A percentile compares a stretch with the other conserved stretches of the same genome.
phyloP scores from a whole-genome alignment of 2,113 vertebrate genomes.

The Desmodus rotundus region DNA sequence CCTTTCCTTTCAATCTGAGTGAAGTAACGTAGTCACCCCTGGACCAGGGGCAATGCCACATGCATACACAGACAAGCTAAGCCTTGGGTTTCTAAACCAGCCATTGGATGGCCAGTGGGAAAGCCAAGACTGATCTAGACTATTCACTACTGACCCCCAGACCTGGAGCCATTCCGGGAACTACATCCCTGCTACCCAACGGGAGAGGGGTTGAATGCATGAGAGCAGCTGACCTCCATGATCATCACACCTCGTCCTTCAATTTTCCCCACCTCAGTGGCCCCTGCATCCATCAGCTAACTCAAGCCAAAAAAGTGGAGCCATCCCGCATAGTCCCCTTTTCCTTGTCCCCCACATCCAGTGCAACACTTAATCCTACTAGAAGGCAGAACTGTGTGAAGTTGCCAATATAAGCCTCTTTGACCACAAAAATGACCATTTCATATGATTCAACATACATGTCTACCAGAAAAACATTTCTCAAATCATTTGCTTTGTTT shows the following conservation, averaged over 20 bases:
- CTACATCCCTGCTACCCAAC: not conserved
- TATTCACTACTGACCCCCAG: not conserved
- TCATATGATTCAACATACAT: not conserved
- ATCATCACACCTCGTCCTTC: not conserved
- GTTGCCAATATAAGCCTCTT: not conserved
- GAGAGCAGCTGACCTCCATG: not conserved
- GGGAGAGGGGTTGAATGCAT: not conserved
- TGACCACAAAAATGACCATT: not conserved
- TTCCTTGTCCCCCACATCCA: not conserved
- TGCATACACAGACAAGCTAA: not conserved
- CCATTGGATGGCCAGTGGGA: not conserved
- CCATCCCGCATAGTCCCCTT: not conserved
- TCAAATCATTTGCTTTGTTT: not conserved
- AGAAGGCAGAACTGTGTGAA: not conserved
- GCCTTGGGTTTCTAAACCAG: not conserved
- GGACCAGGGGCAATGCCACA: not conserved
- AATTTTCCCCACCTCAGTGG: not conserved
- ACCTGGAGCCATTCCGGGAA: not conserved
- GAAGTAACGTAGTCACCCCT: not conserved
- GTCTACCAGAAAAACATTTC: not conserved
- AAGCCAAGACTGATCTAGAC: not conserved
- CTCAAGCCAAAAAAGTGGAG: not conserved
- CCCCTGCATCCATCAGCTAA: no score
- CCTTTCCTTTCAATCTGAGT: not conserved
- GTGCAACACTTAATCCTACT: not conserved